phyloP scores from a whole-genome alignment of 2,113 vertebrate species.

The Colossoma macropomum region DNA sequence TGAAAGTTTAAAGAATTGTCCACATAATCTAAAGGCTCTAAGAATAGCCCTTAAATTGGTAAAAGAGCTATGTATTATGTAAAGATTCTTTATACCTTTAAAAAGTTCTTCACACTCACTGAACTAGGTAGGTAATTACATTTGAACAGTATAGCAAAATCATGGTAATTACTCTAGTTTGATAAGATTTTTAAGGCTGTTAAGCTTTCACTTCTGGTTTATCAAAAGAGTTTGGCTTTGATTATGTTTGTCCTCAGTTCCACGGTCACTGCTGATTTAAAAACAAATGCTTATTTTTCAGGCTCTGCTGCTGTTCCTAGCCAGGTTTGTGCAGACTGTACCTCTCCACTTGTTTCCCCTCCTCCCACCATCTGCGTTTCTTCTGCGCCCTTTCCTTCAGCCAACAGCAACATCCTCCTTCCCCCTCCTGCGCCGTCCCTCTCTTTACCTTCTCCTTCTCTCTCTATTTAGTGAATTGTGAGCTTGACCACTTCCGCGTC shows the following conservation, averaged over 20 bases:
- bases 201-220: too few species aligned
- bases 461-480: constrained; percentile 21
- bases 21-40: too few species aligned
- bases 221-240: background rate
- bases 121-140: too few species aligned
- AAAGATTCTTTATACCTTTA: too few species aligned
- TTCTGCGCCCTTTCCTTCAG: background rate
- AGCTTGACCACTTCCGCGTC: constrained; percentile 25
- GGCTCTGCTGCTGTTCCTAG: background rate
- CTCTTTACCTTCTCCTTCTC: constrained; percentile 23
- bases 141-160: too few species aligned
- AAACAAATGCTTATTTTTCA: background rate
- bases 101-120: too few species aligned
- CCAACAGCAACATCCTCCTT: constrained; percentile 63
- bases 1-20: too few species aligned
- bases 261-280: background rate
- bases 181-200: too few species aligned
- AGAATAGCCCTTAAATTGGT: too few species aligned
- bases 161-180: too few species aligned
- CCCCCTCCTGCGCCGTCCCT: background rate
- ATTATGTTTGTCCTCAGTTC: background rate
- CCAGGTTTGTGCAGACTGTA: background rate
- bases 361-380: constrained; percentile 39
- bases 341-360: background rate
- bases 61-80: too few species aligned